A percentile compares a stretch with the other conserved stretches of the same genome.
These are phyloP conservation scores for Oncorhynchus gorbuscha DNA, from an alignment of 2,113 vertebrate species.

Conservation along the genomic window DNA sequence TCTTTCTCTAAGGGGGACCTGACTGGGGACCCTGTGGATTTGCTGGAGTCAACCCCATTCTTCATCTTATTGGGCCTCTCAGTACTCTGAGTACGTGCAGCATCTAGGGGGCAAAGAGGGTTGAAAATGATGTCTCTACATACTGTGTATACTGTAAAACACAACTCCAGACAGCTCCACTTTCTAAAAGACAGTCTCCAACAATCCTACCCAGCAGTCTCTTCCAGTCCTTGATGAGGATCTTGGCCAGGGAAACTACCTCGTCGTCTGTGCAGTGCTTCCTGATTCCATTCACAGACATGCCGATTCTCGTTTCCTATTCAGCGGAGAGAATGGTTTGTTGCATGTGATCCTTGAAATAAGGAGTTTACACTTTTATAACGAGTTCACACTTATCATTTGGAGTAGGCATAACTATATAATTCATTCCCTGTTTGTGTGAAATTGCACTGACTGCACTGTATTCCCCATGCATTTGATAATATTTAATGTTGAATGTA, in stretches of 20 bases:
- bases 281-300: constrained; percentile 89
- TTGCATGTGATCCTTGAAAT: no score
- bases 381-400: no score
- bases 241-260: constrained; percentile 84
- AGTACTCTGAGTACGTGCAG: constrained; percentile 54
- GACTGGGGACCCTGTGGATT: no score
- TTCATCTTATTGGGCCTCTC: constrained; percentile 74
- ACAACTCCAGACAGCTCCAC: not conserved
- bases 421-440: no score
- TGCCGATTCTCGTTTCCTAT: constrained; percentile 90
- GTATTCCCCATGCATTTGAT: no score
- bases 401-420: no score
- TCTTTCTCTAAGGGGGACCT: no score
- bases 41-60: constrained; percentile 56
- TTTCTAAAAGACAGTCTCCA: not conserved
- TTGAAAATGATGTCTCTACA: not conserved
- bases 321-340: constrained; percentile 1
- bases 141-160: not conserved
- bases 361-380: no score
- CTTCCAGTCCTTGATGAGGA: constrained; percentile 98
- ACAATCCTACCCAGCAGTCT: constrained; percentile 81
- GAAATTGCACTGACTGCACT: no score
- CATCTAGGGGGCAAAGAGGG: constrained; percentile 65
- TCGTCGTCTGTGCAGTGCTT: constrained; percentile 90
- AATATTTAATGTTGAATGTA: no score